Evolutionary conservation across 2,797 vertebrate species (phyloP).

Genomic region (Enteromius fasciolatus): DNA sequence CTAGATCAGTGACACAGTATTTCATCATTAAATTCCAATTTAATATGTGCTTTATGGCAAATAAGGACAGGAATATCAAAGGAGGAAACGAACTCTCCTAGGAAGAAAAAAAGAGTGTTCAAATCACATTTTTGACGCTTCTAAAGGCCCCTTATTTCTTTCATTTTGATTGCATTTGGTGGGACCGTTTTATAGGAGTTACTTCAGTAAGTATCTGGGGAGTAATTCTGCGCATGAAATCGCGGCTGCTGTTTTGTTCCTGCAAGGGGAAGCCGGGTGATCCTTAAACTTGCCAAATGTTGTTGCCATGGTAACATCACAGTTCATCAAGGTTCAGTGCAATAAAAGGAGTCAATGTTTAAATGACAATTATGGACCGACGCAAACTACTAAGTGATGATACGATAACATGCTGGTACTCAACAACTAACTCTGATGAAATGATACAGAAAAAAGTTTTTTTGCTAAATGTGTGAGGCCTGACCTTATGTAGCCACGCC

Average conservation of each 20-base stretch:
- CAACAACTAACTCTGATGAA: neutral
- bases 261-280: slow-evolving; percentile 46
- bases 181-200: slow-evolving; percentile 42
- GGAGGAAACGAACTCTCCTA: slow-evolving; percentile 24
- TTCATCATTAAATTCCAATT: slow-evolving; percentile 45
- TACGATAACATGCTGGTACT: neutral
- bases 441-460: neutral
- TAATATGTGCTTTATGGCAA: slow-evolving; percentile 22
- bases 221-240: slow-evolving; percentile 54
- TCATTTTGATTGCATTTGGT: slow-evolving; percentile 42
- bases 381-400: neutral
- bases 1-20: slow-evolving; percentile 39
- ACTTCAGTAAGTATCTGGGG: slow-evolving; percentile 52
- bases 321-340: slow-evolving; percentile 77
- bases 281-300: slow-evolving; percentile 67
- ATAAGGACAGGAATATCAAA: slow-evolving; percentile 40
- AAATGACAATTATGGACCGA: slow-evolving; percentile 50
- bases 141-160: slow-evolving; percentile 5
- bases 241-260: slow-evolving; percentile 41
- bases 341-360: slow-evolving; percentile 62
- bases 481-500: neutral
- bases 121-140: slow-evolving; percentile 26
- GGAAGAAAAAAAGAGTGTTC: slow-evolving; percentile 30
- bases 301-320: slow-evolving; percentile 76
- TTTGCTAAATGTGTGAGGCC: neutral